Percentiles rank a stretch among this genome's conserved stretches.
Conservation (phyloP, 2,888 invertebrate species). For the Caenorhabditis drosophilae region DNA sequence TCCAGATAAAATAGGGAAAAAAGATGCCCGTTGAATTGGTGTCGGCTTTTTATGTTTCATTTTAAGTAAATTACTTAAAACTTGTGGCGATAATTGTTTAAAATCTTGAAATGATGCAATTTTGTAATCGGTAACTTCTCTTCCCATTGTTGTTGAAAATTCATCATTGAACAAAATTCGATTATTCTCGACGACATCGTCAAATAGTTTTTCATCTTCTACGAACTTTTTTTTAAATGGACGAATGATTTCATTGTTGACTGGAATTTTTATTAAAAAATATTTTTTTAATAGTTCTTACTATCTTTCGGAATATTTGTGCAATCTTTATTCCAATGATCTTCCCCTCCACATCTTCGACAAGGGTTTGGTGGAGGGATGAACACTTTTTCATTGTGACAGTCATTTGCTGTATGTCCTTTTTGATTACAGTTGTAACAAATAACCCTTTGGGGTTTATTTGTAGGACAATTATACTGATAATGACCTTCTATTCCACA, state of each 20-base stretch:
- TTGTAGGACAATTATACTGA: slow-evolving; percentile 8
- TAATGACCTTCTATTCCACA: slow-evolving; percentile 19
- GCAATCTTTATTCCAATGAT: slow-evolving; percentile 27
- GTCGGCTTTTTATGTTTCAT: slow-evolving; percentile 29
- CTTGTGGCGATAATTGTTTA: slow-evolving; percentile 4
- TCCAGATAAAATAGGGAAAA: slow-evolving; percentile 20
- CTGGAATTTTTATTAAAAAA: neutral
- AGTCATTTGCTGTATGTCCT: slow-evolving; percentile 24
- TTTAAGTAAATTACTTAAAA: slow-evolving; percentile 13
- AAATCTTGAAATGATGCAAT: slow-evolving; percentile 19
- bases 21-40: slow-evolving; percentile 21
- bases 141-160: slow-evolving; percentile 13
- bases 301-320: slow-evolving; percentile 19
- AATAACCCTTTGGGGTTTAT: neutral
- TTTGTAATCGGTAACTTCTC: slow-evolving; percentile 5
- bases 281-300: neutral
- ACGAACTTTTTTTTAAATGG: slow-evolving; percentile 8
- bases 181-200: slow-evolving; percentile 12
- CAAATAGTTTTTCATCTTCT: slow-evolving; percentile 14
- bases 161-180: slow-evolving; percentile 20
- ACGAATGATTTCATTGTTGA: slow-evolving; percentile 20
- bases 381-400: slow-evolving; percentile 13
- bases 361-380: slow-evolving; percentile 19
- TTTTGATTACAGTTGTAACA: slow-evolving; percentile 23
- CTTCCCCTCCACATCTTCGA: slow-evolving; percentile 19